Percentiles rank a stretch among this genome's conserved stretches.
Evolutionary conservation across 2,797 vertebrate species (phyloP).

Genomic region (Selene dorsalis): DNA sequence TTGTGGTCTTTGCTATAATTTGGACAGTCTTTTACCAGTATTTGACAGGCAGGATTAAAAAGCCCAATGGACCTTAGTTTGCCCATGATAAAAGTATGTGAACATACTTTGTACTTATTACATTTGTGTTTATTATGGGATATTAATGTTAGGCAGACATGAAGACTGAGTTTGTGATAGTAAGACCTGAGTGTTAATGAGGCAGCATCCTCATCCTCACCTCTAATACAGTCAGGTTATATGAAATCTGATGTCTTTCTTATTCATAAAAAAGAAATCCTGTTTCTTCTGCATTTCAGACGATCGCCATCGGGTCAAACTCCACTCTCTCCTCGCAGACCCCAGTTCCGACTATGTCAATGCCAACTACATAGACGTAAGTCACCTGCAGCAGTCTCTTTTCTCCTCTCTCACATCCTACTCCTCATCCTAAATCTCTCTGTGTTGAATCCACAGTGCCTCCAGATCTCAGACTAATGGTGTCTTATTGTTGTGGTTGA

Average conservation of each 20-base stretch:
- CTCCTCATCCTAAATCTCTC: constrained; percentile 1
- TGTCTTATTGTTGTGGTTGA: constrained; percentile 21
- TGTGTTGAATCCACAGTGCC: constrained; percentile 13
- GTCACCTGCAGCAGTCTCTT: constrained; percentile 65
- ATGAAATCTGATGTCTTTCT: neutral
- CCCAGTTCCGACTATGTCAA: constrained; percentile 94
- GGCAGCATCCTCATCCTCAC: neutral
- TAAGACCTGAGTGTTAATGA: neutral
- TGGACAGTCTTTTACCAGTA: no score
- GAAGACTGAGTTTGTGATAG: neutral
- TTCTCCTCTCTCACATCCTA: neutral
- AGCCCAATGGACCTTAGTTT: no score
- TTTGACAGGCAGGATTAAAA: no score
- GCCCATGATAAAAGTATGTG: no score
- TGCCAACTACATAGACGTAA: constrained; percentile 97
- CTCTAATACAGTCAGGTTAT: no score
- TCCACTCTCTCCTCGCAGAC: constrained; percentile 93
- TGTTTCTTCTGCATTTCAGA: constrained; percentile 80
- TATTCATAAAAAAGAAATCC: neutral
- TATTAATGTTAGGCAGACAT: neutral
- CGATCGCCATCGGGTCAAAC: constrained; percentile 93
- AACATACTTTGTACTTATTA: no score
- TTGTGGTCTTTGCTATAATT: no score
- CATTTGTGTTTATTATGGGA: neutral
- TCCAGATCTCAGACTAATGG: constrained; percentile 8